Conservation (phyloP, 2,888 invertebrate species). For the Hermaeophaga mercurialis region DNA sequence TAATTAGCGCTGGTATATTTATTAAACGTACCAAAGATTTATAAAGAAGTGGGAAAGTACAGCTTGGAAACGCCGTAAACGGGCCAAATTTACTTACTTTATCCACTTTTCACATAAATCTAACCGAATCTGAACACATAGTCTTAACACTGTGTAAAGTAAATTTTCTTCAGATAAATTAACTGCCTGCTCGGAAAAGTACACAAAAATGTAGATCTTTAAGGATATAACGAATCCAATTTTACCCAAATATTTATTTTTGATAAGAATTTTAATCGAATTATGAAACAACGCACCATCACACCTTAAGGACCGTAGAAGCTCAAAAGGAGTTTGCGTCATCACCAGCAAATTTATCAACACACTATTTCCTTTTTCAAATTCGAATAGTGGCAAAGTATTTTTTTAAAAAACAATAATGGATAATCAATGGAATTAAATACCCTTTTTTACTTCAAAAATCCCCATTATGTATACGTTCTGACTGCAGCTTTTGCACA, state of each 20-base stretch:
- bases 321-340: too few species aligned
- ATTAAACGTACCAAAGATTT: slow-evolving; percentile 21
- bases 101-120: slow-evolving; percentile 28
- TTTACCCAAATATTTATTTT: slow-evolving; percentile 20
- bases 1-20: slow-evolving; percentile 9
- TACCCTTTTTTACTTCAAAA: too few species aligned
- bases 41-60: slow-evolving; percentile 21
- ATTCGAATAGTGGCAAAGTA: too few species aligned
- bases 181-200: slow-evolving; percentile 22
- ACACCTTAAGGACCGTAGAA: too few species aligned
- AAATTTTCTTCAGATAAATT: slow-evolving; percentile 21
- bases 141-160: slow-evolving; percentile 28
- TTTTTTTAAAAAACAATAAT: too few species aligned
- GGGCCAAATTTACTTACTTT: slow-evolving; percentile 28
- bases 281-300: not conserved
- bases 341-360: too few species aligned
- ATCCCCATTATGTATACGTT: too few species aligned
- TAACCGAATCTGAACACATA: slow-evolving; percentile 30
- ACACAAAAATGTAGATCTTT: slow-evolving; percentile 22
- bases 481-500: too few species aligned
- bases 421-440: too few species aligned
- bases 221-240: slow-evolving; percentile 15
- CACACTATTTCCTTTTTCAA: too few species aligned
- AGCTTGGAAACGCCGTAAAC: slow-evolving; percentile 18
- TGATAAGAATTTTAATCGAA: slow-evolving; percentile 12